Conservation (phyloP, 2,113 vertebrate genomes). For the Thoracochromis brauschi region DNA sequence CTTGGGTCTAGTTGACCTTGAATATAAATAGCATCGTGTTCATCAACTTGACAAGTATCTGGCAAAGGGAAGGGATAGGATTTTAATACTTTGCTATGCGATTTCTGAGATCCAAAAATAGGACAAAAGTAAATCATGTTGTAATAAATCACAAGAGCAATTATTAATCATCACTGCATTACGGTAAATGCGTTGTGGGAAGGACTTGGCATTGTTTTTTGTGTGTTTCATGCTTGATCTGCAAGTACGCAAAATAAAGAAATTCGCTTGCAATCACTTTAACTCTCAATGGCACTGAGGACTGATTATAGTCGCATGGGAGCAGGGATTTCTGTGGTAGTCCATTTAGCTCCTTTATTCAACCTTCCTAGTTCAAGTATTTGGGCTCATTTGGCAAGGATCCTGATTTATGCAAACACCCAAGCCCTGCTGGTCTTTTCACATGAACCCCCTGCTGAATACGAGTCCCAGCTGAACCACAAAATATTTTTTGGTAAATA, state of each 20-base stretch:
- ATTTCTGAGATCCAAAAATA: not conserved
- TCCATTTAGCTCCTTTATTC: constrained; percentile 46
- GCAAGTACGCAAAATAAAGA: not conserved
- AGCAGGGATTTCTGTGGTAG: constrained; percentile 30
- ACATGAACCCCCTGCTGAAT: constrained; percentile 61
- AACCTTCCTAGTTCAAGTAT: constrained; percentile 11
- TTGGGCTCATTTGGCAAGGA: constrained; percentile 53
- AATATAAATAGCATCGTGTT: not conserved
- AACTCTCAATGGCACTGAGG: constrained; percentile 20
- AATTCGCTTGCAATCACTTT: constrained; percentile 16
- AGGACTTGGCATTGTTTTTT: not conserved
- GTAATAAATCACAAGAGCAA: not conserved
- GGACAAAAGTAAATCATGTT: not conserved
- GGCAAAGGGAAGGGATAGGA: not conserved
- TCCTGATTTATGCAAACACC: constrained; percentile 65
- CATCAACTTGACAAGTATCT: not conserved
- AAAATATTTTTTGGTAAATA: constrained; percentile 64
- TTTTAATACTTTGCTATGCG: not conserved
- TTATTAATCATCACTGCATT: not conserved
- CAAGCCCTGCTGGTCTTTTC: constrained; percentile 54
- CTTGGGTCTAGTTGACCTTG: not conserved
- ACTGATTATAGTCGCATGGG: constrained; percentile 47
- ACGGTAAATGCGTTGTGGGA: constrained; percentile 1
- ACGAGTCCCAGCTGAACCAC: constrained; percentile 59
- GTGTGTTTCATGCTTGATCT: not conserved